Percentiles rank a stretch among this genome's conserved stretches.
Evolutionary conservation across 2,113 vertebrate genomes (phyloP).

Genomic region (cat (Felis catus)): DNA sequence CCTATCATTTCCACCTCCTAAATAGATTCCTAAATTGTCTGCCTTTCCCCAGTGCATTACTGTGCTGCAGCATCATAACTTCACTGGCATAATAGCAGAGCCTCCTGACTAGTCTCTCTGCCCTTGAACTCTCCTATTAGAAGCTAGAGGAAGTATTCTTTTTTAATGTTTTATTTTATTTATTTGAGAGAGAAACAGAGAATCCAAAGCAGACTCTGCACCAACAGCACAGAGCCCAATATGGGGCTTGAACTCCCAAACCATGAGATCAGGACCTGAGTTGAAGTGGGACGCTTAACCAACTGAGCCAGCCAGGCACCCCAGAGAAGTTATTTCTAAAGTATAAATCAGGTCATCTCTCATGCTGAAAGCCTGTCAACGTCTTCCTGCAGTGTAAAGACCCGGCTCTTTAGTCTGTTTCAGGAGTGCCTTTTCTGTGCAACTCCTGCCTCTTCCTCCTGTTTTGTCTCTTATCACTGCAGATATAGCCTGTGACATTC

Average conservation of each 20-base stretch:
- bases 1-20: not conserved
- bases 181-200: too few species aligned
- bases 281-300: too few species aligned
- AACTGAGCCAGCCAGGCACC: too few species aligned
- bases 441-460: not conserved
- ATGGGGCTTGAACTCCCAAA: too few species aligned
- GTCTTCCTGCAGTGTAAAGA: too few species aligned
- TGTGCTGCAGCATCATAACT: not conserved
- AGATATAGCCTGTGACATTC: not conserved
- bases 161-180: not conserved
- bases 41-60: not conserved
- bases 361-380: not conserved
- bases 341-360: not conserved
- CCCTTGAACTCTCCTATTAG: not conserved
- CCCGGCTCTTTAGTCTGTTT: not conserved
- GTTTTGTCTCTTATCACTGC: not conserved
- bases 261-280: too few species aligned
- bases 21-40: not conserved
- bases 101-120: not conserved
- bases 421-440: not conserved
- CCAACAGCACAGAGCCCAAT: too few species aligned
- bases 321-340: not conserved
- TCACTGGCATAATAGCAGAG: not conserved
- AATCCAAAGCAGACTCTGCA: too few species aligned
- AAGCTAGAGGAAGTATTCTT: not conserved